These are phyloP conservation scores for Petromus typicus DNA, from an alignment of 2,113 vertebrate species.

Conservation along the genomic window DNA sequence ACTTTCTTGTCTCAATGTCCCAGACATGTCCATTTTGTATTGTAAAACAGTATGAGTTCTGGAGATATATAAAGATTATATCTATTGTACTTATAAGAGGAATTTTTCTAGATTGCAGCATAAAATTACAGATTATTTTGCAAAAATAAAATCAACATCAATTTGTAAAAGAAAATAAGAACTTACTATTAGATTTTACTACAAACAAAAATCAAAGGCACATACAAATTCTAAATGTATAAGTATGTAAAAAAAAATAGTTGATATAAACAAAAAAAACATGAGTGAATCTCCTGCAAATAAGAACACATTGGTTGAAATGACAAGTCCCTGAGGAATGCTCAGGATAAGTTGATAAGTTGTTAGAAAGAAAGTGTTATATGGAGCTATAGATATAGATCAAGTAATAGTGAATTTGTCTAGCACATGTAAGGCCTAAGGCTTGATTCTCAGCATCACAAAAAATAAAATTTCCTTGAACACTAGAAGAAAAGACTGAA, in stretches of 20 bases:
- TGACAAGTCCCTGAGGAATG: not conserved
- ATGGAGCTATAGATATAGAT: not conserved
- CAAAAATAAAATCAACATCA: not conserved
- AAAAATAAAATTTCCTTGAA: not conserved
- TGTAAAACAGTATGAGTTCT: not conserved
- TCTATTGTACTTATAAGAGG: not conserved
- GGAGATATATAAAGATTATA: not conserved
- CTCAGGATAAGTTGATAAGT: not conserved
- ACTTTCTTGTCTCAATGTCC: not conserved
- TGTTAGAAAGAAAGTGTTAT: not conserved
- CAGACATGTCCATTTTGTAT: not conserved
- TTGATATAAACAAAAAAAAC: not conserved
- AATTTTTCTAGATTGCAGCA: not conserved
- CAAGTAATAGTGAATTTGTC: not conserved
- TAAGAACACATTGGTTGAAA: not conserved
- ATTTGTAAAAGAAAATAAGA: not conserved
- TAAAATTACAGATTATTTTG: not conserved
- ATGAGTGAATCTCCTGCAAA: not conserved
- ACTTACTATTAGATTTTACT: not conserved
- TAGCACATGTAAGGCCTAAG: not conserved
- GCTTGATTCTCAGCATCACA: not conserved
- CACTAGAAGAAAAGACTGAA: not conserved
- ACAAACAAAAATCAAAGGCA: not conserved
- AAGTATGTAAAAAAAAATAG: not conserved
- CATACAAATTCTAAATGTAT: not conserved